A percentile compares a stretch with the other conserved stretches of the same genome.
Conservation (phyloP, 2,113 vertebrate genomes). For the Ornithorhynchus anatinus region DNA sequence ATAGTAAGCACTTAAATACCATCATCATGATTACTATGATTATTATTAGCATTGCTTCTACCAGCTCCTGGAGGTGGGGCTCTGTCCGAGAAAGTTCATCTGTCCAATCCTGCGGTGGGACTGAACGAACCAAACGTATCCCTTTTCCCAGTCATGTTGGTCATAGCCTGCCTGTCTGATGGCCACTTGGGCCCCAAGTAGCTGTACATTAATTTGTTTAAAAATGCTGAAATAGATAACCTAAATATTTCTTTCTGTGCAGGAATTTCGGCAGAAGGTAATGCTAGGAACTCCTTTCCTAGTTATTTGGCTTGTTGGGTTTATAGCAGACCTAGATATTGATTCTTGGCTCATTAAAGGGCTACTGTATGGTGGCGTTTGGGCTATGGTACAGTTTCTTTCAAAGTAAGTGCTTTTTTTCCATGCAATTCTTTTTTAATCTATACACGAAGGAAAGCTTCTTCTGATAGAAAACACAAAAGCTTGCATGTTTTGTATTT, state of each 20-base stretch:
- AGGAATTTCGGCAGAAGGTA: slow-evolving; percentile 98
- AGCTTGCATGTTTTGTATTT: slow-evolving; percentile 7
- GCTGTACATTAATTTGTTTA: slow-evolving; percentile 10
- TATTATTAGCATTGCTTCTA: too few species aligned
- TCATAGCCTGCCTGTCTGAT: too few species aligned
- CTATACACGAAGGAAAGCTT: slow-evolving; percentile 6
- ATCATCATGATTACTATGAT: too few species aligned
- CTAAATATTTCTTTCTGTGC: slow-evolving; percentile 54
- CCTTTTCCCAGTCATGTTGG: too few species aligned
- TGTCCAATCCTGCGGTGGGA: too few species aligned
- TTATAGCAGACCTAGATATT: slow-evolving; percentile 96
- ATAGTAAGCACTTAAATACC: not conserved
- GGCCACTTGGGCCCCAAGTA: too few species aligned
- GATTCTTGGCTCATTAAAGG: slow-evolving; percentile 98
- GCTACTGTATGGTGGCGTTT: slow-evolving; percentile 93
- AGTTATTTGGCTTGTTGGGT: slow-evolving; percentile 97
- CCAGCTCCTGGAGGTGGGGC: too few species aligned
- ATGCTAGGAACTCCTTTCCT: slow-evolving; percentile 99
- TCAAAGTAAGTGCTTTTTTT: slow-evolving; percentile 88
- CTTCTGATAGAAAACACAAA: not conserved
- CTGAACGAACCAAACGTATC: too few species aligned
- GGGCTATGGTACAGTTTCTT: slow-evolving; percentile 95
- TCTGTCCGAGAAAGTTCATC: too few species aligned
- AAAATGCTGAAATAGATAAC: slow-evolving; percentile 34
- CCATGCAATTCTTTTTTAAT: not conserved